These are phyloP conservation scores for Drosophila subsilvestris DNA, from an alignment of 2,888 invertebrate species.

Conservation along the genomic window DNA sequence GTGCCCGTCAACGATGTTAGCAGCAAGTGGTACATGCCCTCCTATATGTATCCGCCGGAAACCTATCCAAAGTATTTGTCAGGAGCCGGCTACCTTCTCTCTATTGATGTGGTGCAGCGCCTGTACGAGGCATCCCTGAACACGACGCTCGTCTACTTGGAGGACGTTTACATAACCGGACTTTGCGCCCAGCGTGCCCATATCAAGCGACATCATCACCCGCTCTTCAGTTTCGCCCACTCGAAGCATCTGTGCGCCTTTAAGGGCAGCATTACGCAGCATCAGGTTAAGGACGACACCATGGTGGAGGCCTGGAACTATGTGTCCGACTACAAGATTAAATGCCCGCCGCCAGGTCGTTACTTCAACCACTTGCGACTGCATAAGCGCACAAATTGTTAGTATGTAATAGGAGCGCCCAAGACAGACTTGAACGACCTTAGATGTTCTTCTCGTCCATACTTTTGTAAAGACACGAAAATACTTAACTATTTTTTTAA, in stretches of 20 bases:
- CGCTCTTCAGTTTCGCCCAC: constrained; percentile 86
- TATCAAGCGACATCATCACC: constrained; percentile 87
- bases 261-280: constrained; percentile 85
- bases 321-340: constrained; percentile 79
- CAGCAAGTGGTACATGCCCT: constrained; percentile 93
- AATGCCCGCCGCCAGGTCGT: constrained; percentile 81
- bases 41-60: constrained; percentile 89
- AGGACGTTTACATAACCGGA: constrained; percentile 92
- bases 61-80: constrained; percentile 92
- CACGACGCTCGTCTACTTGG: constrained; percentile 90
- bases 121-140: constrained; percentile 88
- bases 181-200: constrained; percentile 87
- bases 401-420: constrained; percentile 4
- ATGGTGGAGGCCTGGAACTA: constrained; percentile 84
- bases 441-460: not conserved
- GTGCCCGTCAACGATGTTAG: constrained; percentile 89
- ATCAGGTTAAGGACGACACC: constrained; percentile 85
- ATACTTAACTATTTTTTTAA: not conserved
- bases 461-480: not conserved
- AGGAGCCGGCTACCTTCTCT: constrained; percentile 92
- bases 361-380: constrained; percentile 79
- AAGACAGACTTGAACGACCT: not conserved
- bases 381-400: constrained; percentile 58
- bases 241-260: constrained; percentile 85
- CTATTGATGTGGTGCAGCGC: constrained; percentile 87